phyloP scores from a whole-genome alignment of 2,797 vertebrate species.

The Mus minutoides region DNA sequence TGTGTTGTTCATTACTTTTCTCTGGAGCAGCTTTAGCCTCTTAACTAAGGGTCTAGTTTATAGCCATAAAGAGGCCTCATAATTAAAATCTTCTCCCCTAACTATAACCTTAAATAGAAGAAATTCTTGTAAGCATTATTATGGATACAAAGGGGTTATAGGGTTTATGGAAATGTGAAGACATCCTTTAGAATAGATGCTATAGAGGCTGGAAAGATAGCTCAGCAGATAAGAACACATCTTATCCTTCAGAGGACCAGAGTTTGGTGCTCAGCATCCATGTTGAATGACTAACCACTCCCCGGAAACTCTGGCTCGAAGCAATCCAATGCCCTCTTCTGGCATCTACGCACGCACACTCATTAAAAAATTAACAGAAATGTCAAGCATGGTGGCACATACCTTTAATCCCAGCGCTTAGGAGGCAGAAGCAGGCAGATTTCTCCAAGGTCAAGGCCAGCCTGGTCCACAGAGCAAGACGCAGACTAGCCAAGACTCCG shows the following conservation, averaged over 20 bases:
- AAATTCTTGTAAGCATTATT: neutral
- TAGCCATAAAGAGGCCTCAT: neutral
- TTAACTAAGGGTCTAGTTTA: neutral
- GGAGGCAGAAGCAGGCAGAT: neutral
- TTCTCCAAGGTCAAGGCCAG: neutral
- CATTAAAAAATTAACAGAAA: neutral
- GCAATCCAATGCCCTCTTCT: neutral
- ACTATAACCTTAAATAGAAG: neutral
- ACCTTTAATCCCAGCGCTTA: neutral
- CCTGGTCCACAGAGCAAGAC: neutral
- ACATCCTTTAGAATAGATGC: neutral
- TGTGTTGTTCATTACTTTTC: neutral
- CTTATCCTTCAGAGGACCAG: neutral
- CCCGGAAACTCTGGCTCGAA: neutral
- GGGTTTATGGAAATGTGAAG: slow-evolving; percentile 7
- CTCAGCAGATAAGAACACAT: neutral
- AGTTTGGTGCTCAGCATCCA: neutral
- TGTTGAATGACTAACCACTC: neutral
- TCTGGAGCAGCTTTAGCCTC: neutral
- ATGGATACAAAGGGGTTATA: neutral
- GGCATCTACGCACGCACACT: neutral
- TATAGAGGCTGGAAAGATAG: neutral
- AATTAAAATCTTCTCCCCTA: slow-evolving; percentile 35
- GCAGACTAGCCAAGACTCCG: neutral
- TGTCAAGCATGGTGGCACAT: neutral